Evolutionary conservation across 1,140 invertebrate genomes (phyloP).

Genomic region (Drosophila suzukii): DNA sequence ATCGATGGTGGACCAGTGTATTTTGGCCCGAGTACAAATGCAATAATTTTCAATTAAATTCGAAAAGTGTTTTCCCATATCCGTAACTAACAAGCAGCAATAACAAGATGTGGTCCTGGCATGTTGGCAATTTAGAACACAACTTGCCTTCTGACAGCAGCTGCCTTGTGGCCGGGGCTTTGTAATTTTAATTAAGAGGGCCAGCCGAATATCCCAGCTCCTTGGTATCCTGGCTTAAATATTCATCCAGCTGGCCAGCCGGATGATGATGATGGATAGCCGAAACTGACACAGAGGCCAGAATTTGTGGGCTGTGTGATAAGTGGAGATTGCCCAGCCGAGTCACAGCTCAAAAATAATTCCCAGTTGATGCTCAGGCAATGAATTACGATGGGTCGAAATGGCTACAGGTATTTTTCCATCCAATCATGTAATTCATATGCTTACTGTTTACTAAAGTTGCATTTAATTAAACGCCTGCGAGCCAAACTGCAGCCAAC

Average conservation of each 20-base stretch:
- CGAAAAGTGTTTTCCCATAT: conserved; percentile 39
- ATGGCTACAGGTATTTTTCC: not conserved
- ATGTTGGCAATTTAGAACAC: conserved; percentile 45
- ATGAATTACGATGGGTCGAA: not conserved
- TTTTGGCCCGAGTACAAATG: conserved; percentile 23
- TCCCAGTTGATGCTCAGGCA: not conserved
- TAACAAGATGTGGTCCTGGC: conserved; percentile 34
- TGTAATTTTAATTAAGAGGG: conserved; percentile 64
- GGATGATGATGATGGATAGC: conserved; percentile 56
- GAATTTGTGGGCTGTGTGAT: conserved; percentile 45
- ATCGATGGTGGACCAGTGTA: conserved; percentile 27
- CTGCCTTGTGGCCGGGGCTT: conserved; percentile 18
- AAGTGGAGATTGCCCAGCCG: conserved; percentile 18
- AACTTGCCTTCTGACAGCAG: conserved; percentile 27
- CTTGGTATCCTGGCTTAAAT: conserved; percentile 39
- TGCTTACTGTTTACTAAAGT: not conserved
- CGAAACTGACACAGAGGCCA: conserved; percentile 41
- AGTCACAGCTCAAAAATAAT: conserved; percentile 18
- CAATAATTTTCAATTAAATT: conserved; percentile 59
- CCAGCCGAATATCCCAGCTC: conserved; percentile 10
- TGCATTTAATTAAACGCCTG: conserved; percentile 39
- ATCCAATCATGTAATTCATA: not conserved
- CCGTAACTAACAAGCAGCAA: conserved; percentile 13
- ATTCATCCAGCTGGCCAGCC: conserved; percentile 42
- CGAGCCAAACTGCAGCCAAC: conserved; percentile 5